Evolutionary conservation across 2,113 vertebrate genomes (phyloP), one percentile per base, ranked within the genome.

Genomic region (Octodon degus): DNA sequence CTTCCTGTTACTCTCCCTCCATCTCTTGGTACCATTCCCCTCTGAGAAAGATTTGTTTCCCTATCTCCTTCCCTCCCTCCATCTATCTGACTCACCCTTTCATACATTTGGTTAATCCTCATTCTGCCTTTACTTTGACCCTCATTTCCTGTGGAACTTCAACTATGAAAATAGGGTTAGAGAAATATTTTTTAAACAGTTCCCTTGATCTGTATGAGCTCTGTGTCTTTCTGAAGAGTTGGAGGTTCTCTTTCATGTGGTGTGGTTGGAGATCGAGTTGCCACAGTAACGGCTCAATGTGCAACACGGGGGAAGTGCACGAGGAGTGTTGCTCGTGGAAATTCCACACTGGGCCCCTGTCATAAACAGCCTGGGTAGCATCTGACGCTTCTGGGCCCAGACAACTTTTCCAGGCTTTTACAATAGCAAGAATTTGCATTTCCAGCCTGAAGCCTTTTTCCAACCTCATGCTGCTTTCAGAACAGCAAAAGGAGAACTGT

Each of bases 181-280:
- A 80, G 83, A 70, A 91, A 79, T 86, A 77, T 81, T 92, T 95
- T 92, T 94, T 80, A 76, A n/a, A 82, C 2, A 34, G 58, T 17
- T 94, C 72, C 2, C 53, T 93, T 96, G 82, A 68, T 68, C 68
- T 50, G 7, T 6, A 3, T 89, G 84, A 92, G 86, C 94, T 81
- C 20, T 47, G 68, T 92, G 60, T 58, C 11, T 2, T 83, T 95
- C 93, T 89, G 91, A 93, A 70, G 93, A 53, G 3, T n/a, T 47
- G 58, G 93, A 90, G 74, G 43, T 86, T 60, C 74, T 83, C 91
- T 93, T 62, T 4, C 65, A 84, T 96, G 93, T 88, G 9, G 89
- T 96, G 93, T 88, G 10, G 55, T 25, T 47, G 2, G 34, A 97
- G 65, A 94, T 72, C 81, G 67, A 27, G 94, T 95, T 96, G 92